These are phyloP conservation scores for Spea bombifrons DNA, from an alignment of 2,113 vertebrate species.

Conservation along the genomic window DNA sequence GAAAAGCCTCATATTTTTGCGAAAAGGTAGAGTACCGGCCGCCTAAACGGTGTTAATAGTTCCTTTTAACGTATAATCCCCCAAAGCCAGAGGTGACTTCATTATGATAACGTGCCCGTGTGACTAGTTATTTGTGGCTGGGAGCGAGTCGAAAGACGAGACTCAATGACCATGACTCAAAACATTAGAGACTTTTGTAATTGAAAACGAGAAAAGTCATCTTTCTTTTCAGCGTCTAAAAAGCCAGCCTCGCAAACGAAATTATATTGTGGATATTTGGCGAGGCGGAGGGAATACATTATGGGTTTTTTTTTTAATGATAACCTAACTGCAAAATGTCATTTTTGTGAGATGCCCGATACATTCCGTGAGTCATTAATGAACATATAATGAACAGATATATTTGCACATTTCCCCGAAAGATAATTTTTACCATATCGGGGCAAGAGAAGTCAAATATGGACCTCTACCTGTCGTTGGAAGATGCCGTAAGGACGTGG, in stretches of 20 bases:
- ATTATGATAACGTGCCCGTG: constrained; percentile 17
- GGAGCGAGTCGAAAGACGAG: not conserved
- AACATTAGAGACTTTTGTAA: not conserved
- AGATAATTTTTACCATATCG: too few relatives aligned
- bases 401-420: too few relatives aligned
- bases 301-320: too few relatives aligned
- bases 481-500: too few relatives aligned
- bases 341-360: too few relatives aligned
- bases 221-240: constrained; percentile 6
- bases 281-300: too few relatives aligned
- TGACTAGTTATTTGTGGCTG: constrained; percentile 6
- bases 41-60: not conserved
- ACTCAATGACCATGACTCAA: not conserved
- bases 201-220: constrained; percentile 1
- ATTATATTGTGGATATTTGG: not conserved
- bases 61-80: not conserved
- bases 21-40: not conserved
- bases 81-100: not conserved
- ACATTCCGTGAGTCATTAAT: too few relatives aligned
- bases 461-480: too few relatives aligned
- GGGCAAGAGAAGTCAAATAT: too few relatives aligned
- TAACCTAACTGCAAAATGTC: too few relatives aligned
- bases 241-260: not conserved
- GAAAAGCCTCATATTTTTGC: not conserved
- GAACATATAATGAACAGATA: too few relatives aligned